phyloP scores from a whole-genome alignment of 1,140 invertebrate genomes.

The Bombus pyrosoma region DNA sequence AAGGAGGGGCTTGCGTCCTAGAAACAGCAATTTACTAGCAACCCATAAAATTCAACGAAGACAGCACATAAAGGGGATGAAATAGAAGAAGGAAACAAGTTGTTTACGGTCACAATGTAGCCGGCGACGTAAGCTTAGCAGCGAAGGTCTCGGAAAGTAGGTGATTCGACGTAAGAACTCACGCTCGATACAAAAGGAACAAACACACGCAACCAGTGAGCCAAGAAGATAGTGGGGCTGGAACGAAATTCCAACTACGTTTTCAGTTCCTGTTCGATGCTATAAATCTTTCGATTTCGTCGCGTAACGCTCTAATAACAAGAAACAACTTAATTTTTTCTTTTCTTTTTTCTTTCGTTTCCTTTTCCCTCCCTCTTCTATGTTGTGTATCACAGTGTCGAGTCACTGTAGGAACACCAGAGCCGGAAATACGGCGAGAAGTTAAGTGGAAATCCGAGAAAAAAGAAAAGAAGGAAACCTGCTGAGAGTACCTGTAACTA shows the following conservation, averaged over 20 bases:
- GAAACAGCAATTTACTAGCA: not conserved
- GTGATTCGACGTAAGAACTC: slow-evolving; percentile 30
- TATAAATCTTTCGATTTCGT: slow-evolving; percentile 38
- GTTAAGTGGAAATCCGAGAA: slow-evolving; percentile 31
- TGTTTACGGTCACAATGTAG: slow-evolving; percentile 40
- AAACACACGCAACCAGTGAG: not conserved
- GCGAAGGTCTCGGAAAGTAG: slow-evolving; percentile 51
- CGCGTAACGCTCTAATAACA: slow-evolving; percentile 41
- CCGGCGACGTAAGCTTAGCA: slow-evolving; percentile 9
- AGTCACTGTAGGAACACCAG: not conserved
- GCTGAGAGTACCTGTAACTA: not conserved
- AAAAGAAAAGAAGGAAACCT: not conserved
- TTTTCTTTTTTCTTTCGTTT: not conserved
- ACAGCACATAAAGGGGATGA: not conserved
- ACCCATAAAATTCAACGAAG: not conserved
- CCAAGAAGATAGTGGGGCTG: not conserved
- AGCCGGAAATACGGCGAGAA: slow-evolving; percentile 22
- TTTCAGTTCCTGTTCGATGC: not conserved
- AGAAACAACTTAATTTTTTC: not conserved
- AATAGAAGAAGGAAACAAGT: slow-evolving; percentile 40
- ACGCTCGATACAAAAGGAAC: slow-evolving; percentile 23
- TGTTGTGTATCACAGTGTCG: not conserved
- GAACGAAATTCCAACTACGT: not conserved
- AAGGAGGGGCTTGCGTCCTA: not conserved
- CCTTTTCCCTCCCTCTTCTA: not conserved